Conservation (phyloP, 2,888 invertebrate species). For the Aromia moschata region DNA sequence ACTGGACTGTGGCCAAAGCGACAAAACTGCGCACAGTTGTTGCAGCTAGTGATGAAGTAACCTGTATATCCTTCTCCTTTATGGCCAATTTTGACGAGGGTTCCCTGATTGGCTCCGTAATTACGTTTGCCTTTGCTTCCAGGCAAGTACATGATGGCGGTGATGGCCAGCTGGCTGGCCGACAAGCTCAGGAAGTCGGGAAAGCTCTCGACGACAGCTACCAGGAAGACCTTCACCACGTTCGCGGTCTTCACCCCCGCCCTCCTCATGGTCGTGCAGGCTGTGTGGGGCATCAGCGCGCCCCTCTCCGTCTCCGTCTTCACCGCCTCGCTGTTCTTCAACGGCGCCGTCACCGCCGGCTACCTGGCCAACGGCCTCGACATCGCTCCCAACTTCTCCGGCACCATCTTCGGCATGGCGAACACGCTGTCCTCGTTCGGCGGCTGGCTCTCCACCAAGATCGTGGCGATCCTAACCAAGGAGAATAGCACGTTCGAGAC, state of each 20-base stretch:
- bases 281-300: slow-evolving; percentile 75
- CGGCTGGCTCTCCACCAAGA: slow-evolving; percentile 82
- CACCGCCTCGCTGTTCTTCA: slow-evolving; percentile 81
- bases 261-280: slow-evolving; percentile 79
- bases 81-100: too few relatives aligned
- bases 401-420: slow-evolving; percentile 90
- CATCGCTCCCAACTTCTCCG: slow-evolving; percentile 88
- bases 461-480: slow-evolving; percentile 81
- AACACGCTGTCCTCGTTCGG: slow-evolving; percentile 86
- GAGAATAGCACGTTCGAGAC: slow-evolving; percentile 76
- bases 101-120: too few relatives aligned
- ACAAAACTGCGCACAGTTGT: too few relatives aligned
- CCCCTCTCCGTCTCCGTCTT: slow-evolving; percentile 81
- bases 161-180: slow-evolving; percentile 77
- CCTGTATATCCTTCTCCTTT: too few relatives aligned
- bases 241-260: slow-evolving; percentile 73
- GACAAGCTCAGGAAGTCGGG: slow-evolving; percentile 76
- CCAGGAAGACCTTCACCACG: slow-evolving; percentile 75
- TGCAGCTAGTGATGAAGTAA: too few relatives aligned
- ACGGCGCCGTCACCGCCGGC: slow-evolving; percentile 87
- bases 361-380: slow-evolving; percentile 87
- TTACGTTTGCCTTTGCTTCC: slow-evolving; percentile 42
- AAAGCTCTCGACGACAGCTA: slow-evolving; percentile 76
- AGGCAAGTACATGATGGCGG: slow-evolving; percentile 80
- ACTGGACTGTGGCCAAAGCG: too few relatives aligned